Evolutionary conservation across 2,888 invertebrate species (phyloP), one percentile per base, ranked within the genome.

Genomic region (Sarcophaga rosellei): DNA sequence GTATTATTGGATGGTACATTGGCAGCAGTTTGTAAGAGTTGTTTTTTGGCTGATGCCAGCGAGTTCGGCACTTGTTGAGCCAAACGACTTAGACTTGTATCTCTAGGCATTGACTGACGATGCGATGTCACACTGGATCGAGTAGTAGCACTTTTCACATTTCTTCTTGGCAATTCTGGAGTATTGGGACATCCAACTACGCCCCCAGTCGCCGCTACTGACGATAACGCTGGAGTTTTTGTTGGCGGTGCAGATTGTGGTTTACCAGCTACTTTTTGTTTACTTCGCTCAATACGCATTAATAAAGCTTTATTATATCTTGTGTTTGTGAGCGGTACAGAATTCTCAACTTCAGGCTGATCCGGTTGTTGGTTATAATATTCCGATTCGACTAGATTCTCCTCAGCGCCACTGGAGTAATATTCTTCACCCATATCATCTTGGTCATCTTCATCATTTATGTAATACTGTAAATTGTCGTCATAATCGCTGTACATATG

Each of bases 281-380:
- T 93, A 88, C 93, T 93, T 10, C 93, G 90, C 79, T 93, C 93
- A 77, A 93, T 93, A 66, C 97, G 94, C 93, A 96, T 93, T 91
- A 96, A 94, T 85, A 95, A 94, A n/a, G 96, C 96, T 88, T 97
- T 94, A 92, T 97, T 98, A 89, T 95, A 95, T 83, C 94, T 95
- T 90, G 95, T 95, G 88, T 94, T 94, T 63, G 94, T 93, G 83
- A 95, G 89, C 75, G 93, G 92, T 44, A 87, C 87, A 53, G 74
- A 81, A 74, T 84, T 82, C 15, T 89, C 91, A 81, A 88, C 91
- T 92, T 88, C 88, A 11, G 76, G 65, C 8, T 75, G 69, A 53
- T 81, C 81, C 23, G 66, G 23, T 72, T 82, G 78, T 12, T 73
- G 35, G 61, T 88, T 83, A 23, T 85, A 88, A 57, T 88, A 88